These are phyloP conservation scores for Pagrus major DNA, from an alignment of 2,113 vertebrate genomes.

Conservation along the genomic window DNA sequence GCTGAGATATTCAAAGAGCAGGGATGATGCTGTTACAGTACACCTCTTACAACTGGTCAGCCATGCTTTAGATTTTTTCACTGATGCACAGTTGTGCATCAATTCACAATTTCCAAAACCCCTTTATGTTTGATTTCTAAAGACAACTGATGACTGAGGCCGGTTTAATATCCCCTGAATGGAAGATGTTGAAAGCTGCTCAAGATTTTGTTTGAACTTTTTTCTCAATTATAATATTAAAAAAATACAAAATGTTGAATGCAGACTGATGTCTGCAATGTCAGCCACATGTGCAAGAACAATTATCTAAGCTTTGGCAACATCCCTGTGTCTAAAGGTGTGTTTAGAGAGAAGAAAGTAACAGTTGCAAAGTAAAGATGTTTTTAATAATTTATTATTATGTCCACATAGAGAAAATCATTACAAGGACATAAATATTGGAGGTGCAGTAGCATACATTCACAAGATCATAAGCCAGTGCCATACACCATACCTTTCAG, in stretches of 20 bases:
- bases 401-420: no score
- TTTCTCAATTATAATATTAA: neutral
- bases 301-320: neutral
- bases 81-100: neutral
- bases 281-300: neutral
- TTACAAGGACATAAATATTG: no score
- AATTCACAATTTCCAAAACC: neutral
- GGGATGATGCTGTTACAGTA: neutral
- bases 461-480: no score
- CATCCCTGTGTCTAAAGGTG: neutral
- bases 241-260: no score
- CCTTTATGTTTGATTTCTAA: neutral
- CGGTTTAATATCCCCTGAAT: neutral
- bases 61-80: neutral
- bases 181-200: neutral
- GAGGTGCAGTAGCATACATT: no score
- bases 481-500: no score
- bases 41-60: neutral
- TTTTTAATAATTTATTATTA: no score
- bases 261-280: neutral
- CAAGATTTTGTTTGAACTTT: constrained; percentile 6
- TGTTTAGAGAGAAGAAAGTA: neutral
- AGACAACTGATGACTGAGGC: neutral
- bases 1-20: constrained; percentile 5
- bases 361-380: neutral